These are phyloP conservation scores for Morpho helenor DNA, from an alignment of 2,888 invertebrate genomes.

Conservation along the genomic window DNA sequence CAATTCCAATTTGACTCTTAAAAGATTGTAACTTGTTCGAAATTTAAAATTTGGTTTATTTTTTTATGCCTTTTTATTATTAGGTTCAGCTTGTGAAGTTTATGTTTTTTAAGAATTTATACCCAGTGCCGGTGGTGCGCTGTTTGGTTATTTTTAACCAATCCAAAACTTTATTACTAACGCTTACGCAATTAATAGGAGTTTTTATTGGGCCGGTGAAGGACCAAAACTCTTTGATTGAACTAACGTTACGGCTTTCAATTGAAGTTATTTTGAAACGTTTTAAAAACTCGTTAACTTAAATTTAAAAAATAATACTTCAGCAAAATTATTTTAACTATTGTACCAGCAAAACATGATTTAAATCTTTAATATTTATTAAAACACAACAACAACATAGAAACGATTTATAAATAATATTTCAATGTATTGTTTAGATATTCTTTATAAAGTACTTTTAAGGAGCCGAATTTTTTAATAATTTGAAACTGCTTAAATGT, in stretches of 20 bases:
- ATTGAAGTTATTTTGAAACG: constrained; percentile 10
- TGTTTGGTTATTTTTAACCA: constrained; percentile 71
- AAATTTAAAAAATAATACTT: constrained; percentile 3
- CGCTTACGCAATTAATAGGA: constrained; percentile 76
- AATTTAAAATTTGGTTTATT: constrained; percentile 35
- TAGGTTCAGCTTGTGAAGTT: constrained; percentile 46
- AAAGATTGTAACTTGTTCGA: constrained; percentile 41
- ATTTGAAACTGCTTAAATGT: too few relatives aligned
- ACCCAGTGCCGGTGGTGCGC: constrained; percentile 53
- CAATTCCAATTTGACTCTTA: constrained; percentile 61
- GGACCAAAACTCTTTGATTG: constrained; percentile 67
- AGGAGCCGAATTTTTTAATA: too few relatives aligned
- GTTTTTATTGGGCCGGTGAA: constrained; percentile 75
- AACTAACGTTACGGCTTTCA: constrained; percentile 20
- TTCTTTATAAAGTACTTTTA: too few relatives aligned
- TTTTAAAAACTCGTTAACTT: not conserved
- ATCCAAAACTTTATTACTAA: constrained; percentile 75
- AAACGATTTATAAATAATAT: too few relatives aligned
- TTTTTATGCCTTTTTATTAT: constrained; percentile 37
- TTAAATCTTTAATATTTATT: too few relatives aligned
- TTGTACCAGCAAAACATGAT: too few relatives aligned
- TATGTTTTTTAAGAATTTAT: constrained; percentile 78
- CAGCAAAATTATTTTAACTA: not conserved
- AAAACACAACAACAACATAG: too few relatives aligned
- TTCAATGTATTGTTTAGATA: too few relatives aligned